phyloP scores from a whole-genome alignment of 2,888 invertebrate genomes.

The Aspidapion aeneum region DNA sequence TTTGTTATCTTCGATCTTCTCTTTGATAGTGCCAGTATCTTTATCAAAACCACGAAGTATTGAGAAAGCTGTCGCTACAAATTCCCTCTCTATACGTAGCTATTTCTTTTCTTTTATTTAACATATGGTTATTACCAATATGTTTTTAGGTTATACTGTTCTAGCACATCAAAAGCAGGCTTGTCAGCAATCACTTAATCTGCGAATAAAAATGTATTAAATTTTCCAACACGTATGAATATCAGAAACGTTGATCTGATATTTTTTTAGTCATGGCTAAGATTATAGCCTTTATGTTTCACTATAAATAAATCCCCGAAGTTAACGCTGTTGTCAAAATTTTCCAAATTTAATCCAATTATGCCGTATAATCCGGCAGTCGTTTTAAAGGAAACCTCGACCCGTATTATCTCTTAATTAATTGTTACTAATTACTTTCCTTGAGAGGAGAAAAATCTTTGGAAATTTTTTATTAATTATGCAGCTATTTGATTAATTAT shows the following conservation, averaged over 20 bases:
- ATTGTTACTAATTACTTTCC: slow-evolving; percentile 18
- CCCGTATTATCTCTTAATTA: slow-evolving; percentile 22
- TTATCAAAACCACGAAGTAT: no score
- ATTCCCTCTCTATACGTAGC: no score
- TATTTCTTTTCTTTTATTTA: no score
- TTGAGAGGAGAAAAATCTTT: slow-evolving; percentile 12
- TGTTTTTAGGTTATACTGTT: no score
- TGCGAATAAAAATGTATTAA: background rate
- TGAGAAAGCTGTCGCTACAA: no score
- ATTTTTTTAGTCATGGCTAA: background rate
- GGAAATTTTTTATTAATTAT: no score
- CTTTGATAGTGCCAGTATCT: no score
- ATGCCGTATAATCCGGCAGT: background rate
- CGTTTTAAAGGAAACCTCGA: slow-evolving; percentile 1
- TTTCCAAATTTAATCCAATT: background rate
- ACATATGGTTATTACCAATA: no score
- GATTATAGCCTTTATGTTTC: background rate
- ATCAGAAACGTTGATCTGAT: no score
- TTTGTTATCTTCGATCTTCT: no score
- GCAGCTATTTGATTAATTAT: no score
- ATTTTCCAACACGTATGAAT: background rate
- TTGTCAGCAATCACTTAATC: background rate
- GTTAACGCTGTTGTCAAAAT: background rate
- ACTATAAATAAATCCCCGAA: background rate
- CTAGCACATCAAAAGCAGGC: no score